phyloP scores from a whole-genome alignment of 2,113 vertebrate genomes.

The Lichenostomus cassidix region DNA sequence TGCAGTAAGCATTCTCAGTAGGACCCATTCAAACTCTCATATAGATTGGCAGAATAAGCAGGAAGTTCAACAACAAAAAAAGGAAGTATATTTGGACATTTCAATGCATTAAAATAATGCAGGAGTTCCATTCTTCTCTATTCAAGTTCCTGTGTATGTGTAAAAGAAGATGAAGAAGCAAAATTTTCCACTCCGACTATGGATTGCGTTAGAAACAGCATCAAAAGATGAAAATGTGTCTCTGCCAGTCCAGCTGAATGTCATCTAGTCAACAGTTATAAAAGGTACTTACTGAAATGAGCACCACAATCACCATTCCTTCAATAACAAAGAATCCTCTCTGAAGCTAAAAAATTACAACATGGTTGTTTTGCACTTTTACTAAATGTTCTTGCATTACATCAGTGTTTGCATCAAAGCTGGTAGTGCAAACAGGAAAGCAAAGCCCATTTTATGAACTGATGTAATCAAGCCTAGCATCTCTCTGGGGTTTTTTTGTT shows the following conservation, averaged over 20 bases:
- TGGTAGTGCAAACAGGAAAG: conserved; percentile 11
- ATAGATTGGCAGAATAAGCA: not conserved
- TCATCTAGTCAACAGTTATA: not conserved
- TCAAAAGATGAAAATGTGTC: not conserved
- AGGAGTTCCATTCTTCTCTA: not conserved
- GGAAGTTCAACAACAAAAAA: not conserved
- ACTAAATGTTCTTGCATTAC: not conserved
- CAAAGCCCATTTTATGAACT: conserved; percentile 25
- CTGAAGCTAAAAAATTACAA: not conserved
- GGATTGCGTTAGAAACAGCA: not conserved
- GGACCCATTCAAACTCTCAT: not conserved
- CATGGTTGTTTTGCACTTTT: not conserved
- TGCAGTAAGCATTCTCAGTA: not conserved
- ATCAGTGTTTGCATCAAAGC: conserved; percentile 27
- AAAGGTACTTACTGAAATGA: not conserved
- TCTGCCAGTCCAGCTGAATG: not conserved
- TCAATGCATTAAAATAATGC: not conserved
- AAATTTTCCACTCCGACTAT: not conserved
- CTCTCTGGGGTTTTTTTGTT: not conserved
- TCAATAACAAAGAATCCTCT: not conserved
- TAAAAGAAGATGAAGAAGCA: not conserved
- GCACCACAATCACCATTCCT: not conserved
- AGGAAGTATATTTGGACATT: not conserved
- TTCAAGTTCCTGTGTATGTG: not conserved
- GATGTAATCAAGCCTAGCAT: not conserved